These are phyloP conservation scores for Spondyliosoma cantharus DNA, from an alignment of 2,797 vertebrate species.

Conservation along the genomic window DNA sequence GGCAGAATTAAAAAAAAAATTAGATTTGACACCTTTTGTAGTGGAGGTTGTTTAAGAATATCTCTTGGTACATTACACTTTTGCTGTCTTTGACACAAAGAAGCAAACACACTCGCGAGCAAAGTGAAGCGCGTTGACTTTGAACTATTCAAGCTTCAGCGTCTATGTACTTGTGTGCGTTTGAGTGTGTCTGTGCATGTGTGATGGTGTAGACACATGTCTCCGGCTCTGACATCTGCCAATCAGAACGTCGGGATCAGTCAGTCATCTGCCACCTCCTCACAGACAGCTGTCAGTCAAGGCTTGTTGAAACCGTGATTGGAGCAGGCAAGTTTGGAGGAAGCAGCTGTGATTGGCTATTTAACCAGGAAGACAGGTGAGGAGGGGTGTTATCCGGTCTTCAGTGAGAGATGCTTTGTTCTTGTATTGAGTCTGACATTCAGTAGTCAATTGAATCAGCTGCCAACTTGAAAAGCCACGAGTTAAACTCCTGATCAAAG, in stretches of 20 bases:
- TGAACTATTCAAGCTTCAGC: constrained; percentile 28
- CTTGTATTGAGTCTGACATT: constrained; percentile 38
- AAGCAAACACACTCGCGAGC: constrained; percentile 16
- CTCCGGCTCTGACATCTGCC: constrained; percentile 67
- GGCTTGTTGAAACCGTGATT: constrained; percentile 44
- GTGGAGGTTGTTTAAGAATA: constrained; percentile 7
- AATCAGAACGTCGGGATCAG: constrained; percentile 65
- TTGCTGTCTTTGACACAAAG: constrained; percentile 19
- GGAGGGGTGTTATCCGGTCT: constrained; percentile 19
- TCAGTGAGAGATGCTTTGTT: constrained; percentile 45
- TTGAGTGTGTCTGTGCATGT: constrained; percentile 12
- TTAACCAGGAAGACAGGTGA: constrained; percentile 34
- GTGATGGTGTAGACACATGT: constrained; percentile 35
- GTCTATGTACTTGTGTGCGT: background rate
- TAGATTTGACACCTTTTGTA: background rate
- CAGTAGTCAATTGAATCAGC: constrained; percentile 52
- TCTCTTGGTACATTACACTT: background rate
- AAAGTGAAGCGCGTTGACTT: constrained; percentile 41
- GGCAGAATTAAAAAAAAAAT: constrained; percentile 7
- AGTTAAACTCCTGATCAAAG: constrained; percentile 60
- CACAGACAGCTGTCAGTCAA: constrained; percentile 65
- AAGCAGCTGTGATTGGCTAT: constrained; percentile 58
- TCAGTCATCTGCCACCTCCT: constrained; percentile 67
- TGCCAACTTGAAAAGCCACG: constrained; percentile 43
- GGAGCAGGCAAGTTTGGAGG: constrained; percentile 45